These are phyloP conservation scores for Strix uralensis DNA, from an alignment of 2,113 vertebrate genomes.

Conservation along the genomic window DNA sequence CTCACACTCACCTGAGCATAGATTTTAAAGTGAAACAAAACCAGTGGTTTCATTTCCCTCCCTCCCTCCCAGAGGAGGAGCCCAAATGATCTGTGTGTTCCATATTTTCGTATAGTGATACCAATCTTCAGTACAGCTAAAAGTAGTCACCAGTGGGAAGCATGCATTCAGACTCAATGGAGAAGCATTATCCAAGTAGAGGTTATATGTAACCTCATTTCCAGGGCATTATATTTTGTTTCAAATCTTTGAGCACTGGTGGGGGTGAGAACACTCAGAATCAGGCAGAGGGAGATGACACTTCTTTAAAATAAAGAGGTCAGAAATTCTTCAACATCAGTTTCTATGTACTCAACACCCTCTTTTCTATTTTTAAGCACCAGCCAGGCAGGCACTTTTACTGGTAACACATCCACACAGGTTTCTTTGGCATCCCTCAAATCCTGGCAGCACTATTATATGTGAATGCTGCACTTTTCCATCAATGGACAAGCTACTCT, in stretches of 20 bases:
- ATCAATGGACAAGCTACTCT: constrained; percentile 15
- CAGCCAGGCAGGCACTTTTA: neutral
- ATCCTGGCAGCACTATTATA: neutral
- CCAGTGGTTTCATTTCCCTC: neutral
- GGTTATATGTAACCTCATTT: neutral
- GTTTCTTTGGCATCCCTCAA: neutral
- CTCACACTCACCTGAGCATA: neutral
- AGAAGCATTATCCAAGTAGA: neutral
- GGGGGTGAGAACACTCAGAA: neutral
- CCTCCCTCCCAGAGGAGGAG: neutral
- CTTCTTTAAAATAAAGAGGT: neutral
- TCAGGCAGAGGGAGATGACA: neutral
- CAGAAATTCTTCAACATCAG: constrained; percentile 39
- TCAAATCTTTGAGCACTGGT: neutral
- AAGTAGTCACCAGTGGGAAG: neutral
- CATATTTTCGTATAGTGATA: neutral
- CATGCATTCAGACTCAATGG: neutral
- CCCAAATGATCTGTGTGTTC: neutral
- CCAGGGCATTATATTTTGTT: neutral
- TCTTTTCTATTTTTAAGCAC: constrained; percentile 42
- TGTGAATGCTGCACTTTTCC: neutral
- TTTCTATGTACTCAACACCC: neutral
- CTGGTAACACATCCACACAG: constrained; percentile 10
- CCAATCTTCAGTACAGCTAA: neutral
- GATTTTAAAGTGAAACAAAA: neutral